Base-by-base conservation (phyloP, 2,113 vertebrate genomes). In the Sylvia atricapilla region DNA sequence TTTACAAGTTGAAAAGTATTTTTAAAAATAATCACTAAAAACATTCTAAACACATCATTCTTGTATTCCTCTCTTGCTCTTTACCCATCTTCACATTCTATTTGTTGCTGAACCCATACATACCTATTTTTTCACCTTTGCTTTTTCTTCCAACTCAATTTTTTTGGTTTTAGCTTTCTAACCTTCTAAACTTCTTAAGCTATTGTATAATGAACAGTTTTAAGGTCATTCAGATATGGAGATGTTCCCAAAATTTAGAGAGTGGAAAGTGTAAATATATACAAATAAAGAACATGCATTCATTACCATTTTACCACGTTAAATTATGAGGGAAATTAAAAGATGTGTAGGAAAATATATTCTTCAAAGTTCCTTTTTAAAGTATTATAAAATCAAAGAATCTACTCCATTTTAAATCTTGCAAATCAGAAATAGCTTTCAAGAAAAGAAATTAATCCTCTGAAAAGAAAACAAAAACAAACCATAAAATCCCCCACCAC, bases 321-420 rank as follows among this genome's bases (percentile, higher is more conserved):
- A 30, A 70, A 4, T 33, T 11, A 75, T 37, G 35, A 93, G 11
- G 15, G 8, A 50, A 72, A 62, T 77, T 50, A 89, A 79, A 79
- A 76, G 11, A 80, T 10, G 3, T 14, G 66, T 24, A 62, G 17
- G 46, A 80, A 90, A 95, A 95, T 25, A 66, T 60, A 82, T 84
- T 90, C 24, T 73, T 86, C 68, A 66, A 87, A 87, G 59, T 15
- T 22, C 27, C 39, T 35, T 94, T 83, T 79, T 11, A 79, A 96
- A 62, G 59, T 67, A 88, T 77, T 90, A 85, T 73, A 87, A 95
- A 94, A 24, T 47, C 37, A 89, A 85, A 77, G n/a, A 80, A 77
- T 63, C 43, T 2, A 6, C 11, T 44, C 15, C 0, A 28, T 76
- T 90, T 95, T 95, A 66, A 86, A 83, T 91, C 76, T 73, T 33